Base-by-base conservation (phyloP, 2,113 vertebrate genomes). In the Chitala chitala region DNA sequence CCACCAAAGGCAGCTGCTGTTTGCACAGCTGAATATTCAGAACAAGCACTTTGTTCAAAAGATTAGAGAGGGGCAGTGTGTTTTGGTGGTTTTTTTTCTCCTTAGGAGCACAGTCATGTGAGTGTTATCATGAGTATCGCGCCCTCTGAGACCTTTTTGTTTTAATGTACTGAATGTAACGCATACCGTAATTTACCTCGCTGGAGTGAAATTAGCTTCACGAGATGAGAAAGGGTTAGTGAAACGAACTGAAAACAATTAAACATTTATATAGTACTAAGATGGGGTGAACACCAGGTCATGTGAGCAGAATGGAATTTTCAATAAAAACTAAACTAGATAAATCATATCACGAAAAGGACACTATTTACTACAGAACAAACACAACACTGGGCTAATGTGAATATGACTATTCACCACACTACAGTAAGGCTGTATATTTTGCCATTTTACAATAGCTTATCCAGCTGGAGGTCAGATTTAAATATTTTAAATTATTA, bases 51-150 rank as follows among this genome's bases (percentile, higher is more conserved):
- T 9, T 29, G 33, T 55, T 54, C 46, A 22, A 51, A n/a, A 44
- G 61, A 66, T 54, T 54, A 66, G 63, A 74, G 29, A 74, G 38
- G 13, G 31, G 29, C 33, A 9, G 59, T 59, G 38, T 69, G 17
- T 71, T 73, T 42, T 73, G 40, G 13, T 59, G 50, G 20, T 38
- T 56, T 38, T 29, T 50, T 48, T 17, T 71, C 59, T 58, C 59
- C 51, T 70, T 24, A 31, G 46, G 44, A 59, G 22, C n/a, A 24
- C 29, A 69, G 29, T 68, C 38, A 36, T 42, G 68, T 29, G 56
- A 42, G 58, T 29, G 48, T 51, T 29, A 5, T 24, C 20, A 10
- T 5, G 29, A 26, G 58, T 36, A 50, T 12, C 71, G 51, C 44
- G 12, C 69, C 15, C 10, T 20, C 5, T 61, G 24, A 31, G 29